phyloP scores from a whole-genome alignment of 2,113 vertebrate genomes.

The Platycercus adscitus region DNA sequence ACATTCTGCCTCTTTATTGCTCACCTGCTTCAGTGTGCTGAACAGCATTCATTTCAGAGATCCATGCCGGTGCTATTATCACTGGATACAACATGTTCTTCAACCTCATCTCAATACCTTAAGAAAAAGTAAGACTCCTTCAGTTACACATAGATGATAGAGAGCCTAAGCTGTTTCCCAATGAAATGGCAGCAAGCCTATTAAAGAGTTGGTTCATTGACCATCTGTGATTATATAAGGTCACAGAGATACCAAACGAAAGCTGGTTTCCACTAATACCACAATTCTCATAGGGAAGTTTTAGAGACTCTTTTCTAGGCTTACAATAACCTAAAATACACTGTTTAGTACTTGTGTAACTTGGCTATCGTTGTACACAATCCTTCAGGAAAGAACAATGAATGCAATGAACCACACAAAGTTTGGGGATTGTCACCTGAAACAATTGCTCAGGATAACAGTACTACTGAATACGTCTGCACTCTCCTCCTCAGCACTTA shows the following conservation, averaged over 20 bases:
- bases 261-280: neutral
- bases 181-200: neutral
- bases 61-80: conserved; percentile 87
- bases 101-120: conserved; percentile 93
- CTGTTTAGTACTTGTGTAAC: neutral
- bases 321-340: neutral
- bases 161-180: neutral
- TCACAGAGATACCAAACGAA: neutral
- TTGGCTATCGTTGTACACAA: neutral
- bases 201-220: neutral
- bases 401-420: neutral
- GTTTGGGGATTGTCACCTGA: neutral
- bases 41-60: conserved; percentile 86
- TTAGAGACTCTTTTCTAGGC: neutral
- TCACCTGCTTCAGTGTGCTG: conserved; percentile 82
- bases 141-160: neutral
- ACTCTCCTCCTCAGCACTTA: neutral
- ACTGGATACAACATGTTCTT: conserved; percentile 91
- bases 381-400: neutral
- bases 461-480: neutral
- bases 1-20: neutral
- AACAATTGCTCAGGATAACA: neutral
- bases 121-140: conserved; percentile 5
- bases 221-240: neutral
- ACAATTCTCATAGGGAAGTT: neutral